Base-by-base conservation (phyloP, 2,797 vertebrate species). In the Tympanoctomys barrerae region DNA sequence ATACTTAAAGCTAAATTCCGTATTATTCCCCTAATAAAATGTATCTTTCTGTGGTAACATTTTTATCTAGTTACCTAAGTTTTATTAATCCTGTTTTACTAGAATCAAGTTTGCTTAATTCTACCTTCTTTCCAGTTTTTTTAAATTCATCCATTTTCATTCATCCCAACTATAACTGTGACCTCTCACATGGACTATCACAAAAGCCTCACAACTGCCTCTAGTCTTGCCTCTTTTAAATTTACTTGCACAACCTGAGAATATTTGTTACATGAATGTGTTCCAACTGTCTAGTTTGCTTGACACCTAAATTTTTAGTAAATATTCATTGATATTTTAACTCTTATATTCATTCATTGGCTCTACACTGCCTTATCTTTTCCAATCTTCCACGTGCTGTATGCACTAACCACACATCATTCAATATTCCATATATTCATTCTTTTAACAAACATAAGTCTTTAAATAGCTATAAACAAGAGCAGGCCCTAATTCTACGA, bases 371-470 rank as follows among this genome's bases (percentile, higher is more conserved):
- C 22, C 42, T 91, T 94, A 54, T 73, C 62, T 93, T 62, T 81
- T 68, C n/a, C 54, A 90, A 71, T 83, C 7, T n/a, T 54, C 33
- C 77, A n/a, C 80, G 71, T 36, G 80, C 5, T 85, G 33, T 81
- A 78, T 21, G 8, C 19, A 80, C 49, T 86, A 87, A 83, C 7
- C 7, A 92, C 19, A 70, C 16, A 2, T 18, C 54, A 42, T 66
- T 91, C 39, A 95, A 28, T 66, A 90, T 36, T 90, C 28, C 19
- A 78, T 66, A 54, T 93, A 95, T 68, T 93, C n/a, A 91, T 62
- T 95, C 68, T 89, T 78, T 18, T 18, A 86, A 89, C 52, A 91
- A 86, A 62, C 49, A 66, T 5, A 9, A 73, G 18, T 33, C 49
- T 11, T 46, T 68, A 73, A 64, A 90, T 9, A 70, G 22, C 33